Base-by-base conservation (phyloP, 2,113 vertebrate genomes). In the Australoheros scitulus region DNA sequence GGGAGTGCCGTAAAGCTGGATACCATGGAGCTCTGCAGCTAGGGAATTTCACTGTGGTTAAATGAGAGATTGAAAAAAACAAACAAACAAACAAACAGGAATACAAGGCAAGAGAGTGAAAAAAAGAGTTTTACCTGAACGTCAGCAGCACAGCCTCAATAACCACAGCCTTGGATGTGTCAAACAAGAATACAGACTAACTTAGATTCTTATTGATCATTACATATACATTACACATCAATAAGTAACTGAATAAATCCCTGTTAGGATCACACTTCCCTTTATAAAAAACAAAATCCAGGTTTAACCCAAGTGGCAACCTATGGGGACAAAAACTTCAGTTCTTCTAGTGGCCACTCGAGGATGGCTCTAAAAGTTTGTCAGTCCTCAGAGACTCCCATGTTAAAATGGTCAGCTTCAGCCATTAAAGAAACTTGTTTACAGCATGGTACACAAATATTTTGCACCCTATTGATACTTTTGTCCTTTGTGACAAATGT, bases 1-100 rank as follows among this genome's bases (percentile, higher is more conserved):
- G 86, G 79, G 81, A 84, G 87, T 90, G 91, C 89, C 88, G 63
- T 90, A 92, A 93, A 94, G 84, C 89, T 43, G 79, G 83, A 77
- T 84, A 82, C 84, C 92, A 93, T 93, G 91, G 90, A 91, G 93
- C 77, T 86, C 55, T 63, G 86, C 32, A 82, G 83, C 81, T 57
- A 8, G 79, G 91, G 89, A 85, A 90, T 80, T 89, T 86, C 68
- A 80, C 68, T 65, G 58, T 57, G 80, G 38, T 26, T 84, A 78
- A 84, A 78, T 55, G 29, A 60, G 55, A 83, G 79, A 11, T n/a
- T 64, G 82, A 47, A 24, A 36, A 34, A 34, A 34, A 34, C 32
- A 36, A 36, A 36, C 34, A 36, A 36, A 36, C 34, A 36, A 36
- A 32, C 32, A 32, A 78, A 86, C 61, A 63, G 43, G 50, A 87